These are phyloP conservation scores for Lithobates pipiens DNA, from an alignment of 2,797 vertebrate genomes.

Conservation along the genomic window DNA sequence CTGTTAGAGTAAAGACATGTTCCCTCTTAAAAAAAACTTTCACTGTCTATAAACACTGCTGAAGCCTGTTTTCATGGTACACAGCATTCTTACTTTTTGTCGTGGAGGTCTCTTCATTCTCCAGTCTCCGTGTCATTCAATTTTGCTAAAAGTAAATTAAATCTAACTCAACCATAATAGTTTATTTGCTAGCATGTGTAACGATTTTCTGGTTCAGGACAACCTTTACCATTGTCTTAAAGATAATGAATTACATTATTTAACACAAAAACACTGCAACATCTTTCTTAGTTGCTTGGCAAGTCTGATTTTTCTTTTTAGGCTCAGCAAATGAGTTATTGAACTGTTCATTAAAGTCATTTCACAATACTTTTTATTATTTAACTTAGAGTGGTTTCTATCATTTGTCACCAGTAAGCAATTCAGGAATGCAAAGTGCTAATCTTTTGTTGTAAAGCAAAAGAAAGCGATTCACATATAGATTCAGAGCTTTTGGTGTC, in stretches of 20 bases:
- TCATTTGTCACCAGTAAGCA: slow-evolving; percentile 71
- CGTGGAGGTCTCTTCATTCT: slow-evolving; percentile 6
- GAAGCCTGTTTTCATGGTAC: not conserved
- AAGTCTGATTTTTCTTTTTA: slow-evolving; percentile 77
- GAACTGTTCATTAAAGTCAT: slow-evolving; percentile 78
- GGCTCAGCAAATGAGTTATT: slow-evolving; percentile 81
- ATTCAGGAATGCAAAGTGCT: slow-evolving; percentile 69
- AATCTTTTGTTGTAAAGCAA: slow-evolving; percentile 76
- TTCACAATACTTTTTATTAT: slow-evolving; percentile 78
- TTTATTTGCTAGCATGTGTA: slow-evolving; percentile 75
- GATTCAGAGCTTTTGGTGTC: slow-evolving; percentile 74
- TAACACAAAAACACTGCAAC: slow-evolving; percentile 75
- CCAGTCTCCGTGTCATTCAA: slow-evolving; percentile 22
- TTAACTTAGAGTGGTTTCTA: slow-evolving; percentile 75
- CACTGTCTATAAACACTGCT: not conserved
- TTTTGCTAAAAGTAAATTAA: slow-evolving; percentile 68
- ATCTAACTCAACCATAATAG: slow-evolving; percentile 71
- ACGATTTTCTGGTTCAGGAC: slow-evolving; percentile 78
- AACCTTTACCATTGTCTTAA: slow-evolving; percentile 76
- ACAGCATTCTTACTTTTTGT: not conserved
- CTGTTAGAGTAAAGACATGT: no score
- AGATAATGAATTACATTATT: slow-evolving; percentile 81
- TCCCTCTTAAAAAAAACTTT: no score
- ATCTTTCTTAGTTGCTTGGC: slow-evolving; percentile 76
- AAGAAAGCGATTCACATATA: slow-evolving; percentile 74